Evolutionary conservation across 2,113 vertebrate genomes (phyloP).

Genomic region (Recurvirostra avosetta): DNA sequence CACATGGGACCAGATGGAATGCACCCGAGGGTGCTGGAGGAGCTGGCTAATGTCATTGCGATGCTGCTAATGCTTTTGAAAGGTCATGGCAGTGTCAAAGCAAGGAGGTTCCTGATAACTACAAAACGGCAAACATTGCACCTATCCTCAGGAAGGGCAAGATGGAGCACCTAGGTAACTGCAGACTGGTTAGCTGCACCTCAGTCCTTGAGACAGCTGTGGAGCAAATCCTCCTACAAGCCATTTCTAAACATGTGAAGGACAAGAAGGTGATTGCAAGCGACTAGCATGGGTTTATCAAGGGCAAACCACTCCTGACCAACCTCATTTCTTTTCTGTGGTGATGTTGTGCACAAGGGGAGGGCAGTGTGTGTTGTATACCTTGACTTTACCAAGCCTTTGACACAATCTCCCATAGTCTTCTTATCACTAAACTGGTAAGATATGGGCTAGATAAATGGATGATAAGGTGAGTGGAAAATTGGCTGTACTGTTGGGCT

Average conservation of each 20-base stretch:
- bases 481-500: not conserved
- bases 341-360: not conserved
- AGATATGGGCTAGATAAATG: not conserved
- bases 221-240: not conserved
- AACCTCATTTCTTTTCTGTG: not conserved
- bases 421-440: not conserved
- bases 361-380: not conserved
- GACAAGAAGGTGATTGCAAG: not conserved
- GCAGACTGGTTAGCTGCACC: not conserved
- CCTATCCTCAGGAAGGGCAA: not conserved
- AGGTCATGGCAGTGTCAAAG: not conserved
- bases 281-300: not conserved
- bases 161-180: not conserved
- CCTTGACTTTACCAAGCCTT: not conserved
- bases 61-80: not conserved
- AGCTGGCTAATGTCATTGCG: not conserved
- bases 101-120: not conserved
- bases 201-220: not conserved
- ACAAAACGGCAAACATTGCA: not conserved
- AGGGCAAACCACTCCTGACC: not conserved
- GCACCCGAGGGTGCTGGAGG: not conserved
- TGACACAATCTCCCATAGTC: not conserved
- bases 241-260: not conserved
- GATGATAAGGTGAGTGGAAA: conserved; percentile 12
- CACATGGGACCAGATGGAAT: not conserved